Percentiles rank a stretch among this genome's conserved stretches.
Conservation (phyloP, 2,888 invertebrate species). For the Tipula unca region DNA sequence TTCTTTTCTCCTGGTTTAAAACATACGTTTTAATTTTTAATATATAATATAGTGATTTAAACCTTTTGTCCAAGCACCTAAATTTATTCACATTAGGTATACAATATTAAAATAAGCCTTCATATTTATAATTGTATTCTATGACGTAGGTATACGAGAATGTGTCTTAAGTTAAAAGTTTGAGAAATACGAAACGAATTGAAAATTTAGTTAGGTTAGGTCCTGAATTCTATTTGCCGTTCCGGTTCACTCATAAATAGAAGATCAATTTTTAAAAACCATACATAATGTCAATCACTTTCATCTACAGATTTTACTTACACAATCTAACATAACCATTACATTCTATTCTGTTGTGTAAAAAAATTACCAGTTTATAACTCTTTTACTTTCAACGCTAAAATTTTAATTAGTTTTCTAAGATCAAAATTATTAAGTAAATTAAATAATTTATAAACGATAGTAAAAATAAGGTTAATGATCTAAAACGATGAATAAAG, state of each 20-base stretch:
- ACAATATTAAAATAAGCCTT: no score
- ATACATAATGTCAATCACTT: not conserved
- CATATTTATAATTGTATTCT: no score
- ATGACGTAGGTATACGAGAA: no score
- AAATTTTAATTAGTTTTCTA: not conserved
- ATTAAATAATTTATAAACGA: not conserved
- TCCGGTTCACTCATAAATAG: not conserved
- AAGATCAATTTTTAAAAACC: not conserved
- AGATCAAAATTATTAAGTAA: not conserved
- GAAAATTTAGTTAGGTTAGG: no score
- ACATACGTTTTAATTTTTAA: no score
- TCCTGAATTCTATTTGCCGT: no score
- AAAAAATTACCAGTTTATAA: not conserved
- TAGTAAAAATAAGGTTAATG: conserved; percentile 3
- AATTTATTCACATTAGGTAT: no score
- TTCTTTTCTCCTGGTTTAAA: no score
- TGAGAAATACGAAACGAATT: no score
- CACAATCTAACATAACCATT: not conserved
- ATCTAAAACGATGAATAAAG: not conserved
- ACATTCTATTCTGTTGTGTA: not conserved
- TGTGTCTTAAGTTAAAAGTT: no score
- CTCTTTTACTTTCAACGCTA: not conserved
- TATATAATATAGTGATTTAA: no score
- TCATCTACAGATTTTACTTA: not conserved
- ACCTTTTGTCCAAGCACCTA: no score